Conservation (phyloP, 2,797 vertebrate species). For the Lycodopsis pacificus region DNA sequence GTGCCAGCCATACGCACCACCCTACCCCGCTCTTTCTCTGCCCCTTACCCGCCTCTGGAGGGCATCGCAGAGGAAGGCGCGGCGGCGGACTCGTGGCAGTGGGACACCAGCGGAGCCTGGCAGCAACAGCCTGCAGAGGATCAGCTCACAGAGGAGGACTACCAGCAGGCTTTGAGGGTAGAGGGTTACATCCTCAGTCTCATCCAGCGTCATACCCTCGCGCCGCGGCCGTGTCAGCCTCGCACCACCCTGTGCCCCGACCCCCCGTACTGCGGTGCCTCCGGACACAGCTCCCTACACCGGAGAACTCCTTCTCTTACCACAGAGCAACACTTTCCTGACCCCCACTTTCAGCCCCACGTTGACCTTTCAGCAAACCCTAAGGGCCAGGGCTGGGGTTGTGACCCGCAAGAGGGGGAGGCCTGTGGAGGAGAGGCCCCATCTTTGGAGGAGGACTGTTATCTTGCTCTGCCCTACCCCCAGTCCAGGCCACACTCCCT, state of each 20-base stretch:
- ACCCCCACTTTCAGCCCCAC: conserved; percentile 60
- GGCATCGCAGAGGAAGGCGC: conserved; percentile 78
- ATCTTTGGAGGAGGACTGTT: conserved; percentile 77
- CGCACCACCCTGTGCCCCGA: conserved; percentile 84
- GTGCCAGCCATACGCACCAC: conserved; percentile 57
- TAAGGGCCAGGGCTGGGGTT: conserved; percentile 77
- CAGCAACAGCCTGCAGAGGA: conserved; percentile 57
- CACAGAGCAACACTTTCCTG: conserved; percentile 65
- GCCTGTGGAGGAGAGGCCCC: conserved; percentile 67
- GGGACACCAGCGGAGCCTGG: conserved; percentile 59
- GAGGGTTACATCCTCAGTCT: conserved; percentile 91
- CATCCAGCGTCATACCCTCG: conserved; percentile 85
- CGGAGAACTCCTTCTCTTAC: conserved; percentile 74
- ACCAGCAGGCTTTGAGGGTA: conserved; percentile 83
- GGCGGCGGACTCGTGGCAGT: conserved; percentile 66
- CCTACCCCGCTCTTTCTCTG: conserved; percentile 90
- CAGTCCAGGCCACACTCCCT: conserved; percentile 73
- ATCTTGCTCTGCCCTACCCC: conserved; percentile 75
- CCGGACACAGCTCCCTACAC: conserved; percentile 81
- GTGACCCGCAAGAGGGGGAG: conserved; percentile 74
- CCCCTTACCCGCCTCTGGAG: conserved; percentile 86
- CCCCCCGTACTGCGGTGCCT: conserved; percentile 61
- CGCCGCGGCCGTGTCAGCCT: conserved; percentile 82
- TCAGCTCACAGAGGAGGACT: conserved; percentile 74
- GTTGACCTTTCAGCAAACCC: conserved; percentile 75